Evolutionary conservation across 2,113 vertebrate species (phyloP).

Genomic region (Tyto alba): DNA sequence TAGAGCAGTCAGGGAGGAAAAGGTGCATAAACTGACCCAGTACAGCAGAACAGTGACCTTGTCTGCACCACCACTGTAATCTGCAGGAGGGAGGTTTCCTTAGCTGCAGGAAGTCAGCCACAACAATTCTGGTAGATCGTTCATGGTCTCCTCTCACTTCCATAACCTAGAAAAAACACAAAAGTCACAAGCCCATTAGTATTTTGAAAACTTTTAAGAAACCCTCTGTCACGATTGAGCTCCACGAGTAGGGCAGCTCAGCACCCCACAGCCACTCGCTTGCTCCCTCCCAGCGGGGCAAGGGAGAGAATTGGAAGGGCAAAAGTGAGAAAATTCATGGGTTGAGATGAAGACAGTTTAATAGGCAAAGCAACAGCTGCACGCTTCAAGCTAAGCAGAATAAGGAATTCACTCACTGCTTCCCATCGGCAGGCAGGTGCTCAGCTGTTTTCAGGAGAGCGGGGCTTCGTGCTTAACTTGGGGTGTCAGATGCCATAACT

Average conservation of each 20-base stretch:
- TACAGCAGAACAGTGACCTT: not conserved
- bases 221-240: not conserved
- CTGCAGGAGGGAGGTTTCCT: not conserved
- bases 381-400: not conserved
- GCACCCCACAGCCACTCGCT: fast-evolving
- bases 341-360: not conserved
- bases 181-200: not conserved
- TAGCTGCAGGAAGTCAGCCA: not conserved
- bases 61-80: not conserved
- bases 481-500: fast-evolving
- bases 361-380: not conserved
- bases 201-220: not conserved
- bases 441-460: not conserved
- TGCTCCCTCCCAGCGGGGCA: fast-evolving
- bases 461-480: fast-evolving
- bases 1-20: not conserved
- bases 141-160: not conserved
- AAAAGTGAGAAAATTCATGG: not conserved
- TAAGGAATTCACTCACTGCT: not conserved
- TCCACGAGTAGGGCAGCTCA: not conserved
- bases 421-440: not conserved
- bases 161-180: not conserved
- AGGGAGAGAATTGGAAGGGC: not conserved
- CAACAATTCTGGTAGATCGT: not conserved
- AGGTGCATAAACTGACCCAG: not conserved